Percentiles rank a stretch among this genome's conserved stretches.
Evolutionary conservation across 35 echinoderm and acorn worm species (phyloP).

Genomic region (Lytechinus pictus): DNA sequence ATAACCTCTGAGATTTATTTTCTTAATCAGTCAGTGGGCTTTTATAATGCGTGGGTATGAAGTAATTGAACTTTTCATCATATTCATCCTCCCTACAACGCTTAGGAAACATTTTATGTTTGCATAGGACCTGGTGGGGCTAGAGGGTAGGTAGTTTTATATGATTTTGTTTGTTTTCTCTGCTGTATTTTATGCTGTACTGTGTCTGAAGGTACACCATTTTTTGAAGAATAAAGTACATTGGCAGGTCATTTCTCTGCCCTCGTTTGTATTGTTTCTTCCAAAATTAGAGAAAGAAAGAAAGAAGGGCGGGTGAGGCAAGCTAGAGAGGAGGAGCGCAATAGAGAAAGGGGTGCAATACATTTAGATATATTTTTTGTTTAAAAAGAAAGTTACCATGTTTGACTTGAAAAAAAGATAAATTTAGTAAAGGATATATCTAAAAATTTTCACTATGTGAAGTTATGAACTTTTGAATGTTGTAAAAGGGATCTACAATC

Average conservation of each 20-base stretch:
- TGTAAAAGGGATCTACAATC: too few relatives aligned
- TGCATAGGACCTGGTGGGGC: not conserved
- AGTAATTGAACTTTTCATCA: not conserved
- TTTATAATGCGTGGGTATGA: slow-evolving; percentile 1
- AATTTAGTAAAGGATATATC: too few relatives aligned
- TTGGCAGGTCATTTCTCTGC: not conserved
- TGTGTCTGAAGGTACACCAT: not conserved
- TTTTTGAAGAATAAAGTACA: not conserved
- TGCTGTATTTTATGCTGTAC: not conserved
- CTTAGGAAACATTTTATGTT: not conserved
- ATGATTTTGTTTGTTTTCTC: not conserved
- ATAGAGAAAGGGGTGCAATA: too few relatives aligned
- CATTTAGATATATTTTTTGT: too few relatives aligned
- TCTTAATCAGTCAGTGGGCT: not conserved
- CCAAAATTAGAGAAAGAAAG: not conserved
- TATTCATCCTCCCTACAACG: not conserved
- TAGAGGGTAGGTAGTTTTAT: not conserved
- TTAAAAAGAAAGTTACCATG: not conserved
- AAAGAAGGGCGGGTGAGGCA: too few relatives aligned
- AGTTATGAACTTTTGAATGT: too few relatives aligned
- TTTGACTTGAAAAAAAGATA: not conserved
- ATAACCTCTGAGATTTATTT: not conserved
- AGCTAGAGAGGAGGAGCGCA: too few relatives aligned
- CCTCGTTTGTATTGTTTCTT: not conserved
- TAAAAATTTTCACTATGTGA: too few relatives aligned